Evolutionary conservation across 2,888 invertebrate species (phyloP), one percentile per base, ranked within the genome.

Genomic region (Gandaritis pyraliata): DNA sequence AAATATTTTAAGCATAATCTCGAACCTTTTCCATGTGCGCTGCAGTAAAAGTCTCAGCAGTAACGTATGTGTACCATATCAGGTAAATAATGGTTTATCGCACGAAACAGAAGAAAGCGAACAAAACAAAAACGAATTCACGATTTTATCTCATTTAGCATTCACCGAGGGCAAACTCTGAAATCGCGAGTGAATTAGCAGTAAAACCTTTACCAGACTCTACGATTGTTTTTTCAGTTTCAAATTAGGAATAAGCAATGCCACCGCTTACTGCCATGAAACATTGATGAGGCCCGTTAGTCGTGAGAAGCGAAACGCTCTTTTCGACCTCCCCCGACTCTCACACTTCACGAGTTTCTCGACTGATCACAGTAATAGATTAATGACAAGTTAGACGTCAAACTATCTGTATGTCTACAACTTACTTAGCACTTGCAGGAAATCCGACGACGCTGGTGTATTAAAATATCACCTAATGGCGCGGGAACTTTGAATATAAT

Each of bases 291-390:
- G 82, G 54, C 63, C 71, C 68, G 74, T 82, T 83, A 81, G 77
- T 76, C 77, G 73, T 62, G 71, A 52, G 41, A 43, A 10, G 38
- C 39, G 45, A 15, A 30, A 38, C 49, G 33, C 46, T 41, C n/a
- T n/a, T n/a, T n/a, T 39, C 52, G 23, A 33, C 48, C 43, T 45
- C 29, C 43, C 48, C 43, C 48, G 5, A 23, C 46, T 43, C 64
- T 57, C 45, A 66, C 65, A 71, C 72, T 56, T 58, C 53, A 49
- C 61, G 63, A 64, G 65, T 69, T 68, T 70, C 65, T 58, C 71
- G 72, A 81, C 83, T 86, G 87, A 89, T 90, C 86, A 85, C 77
- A 70, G 78, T 88, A 88, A 90, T 89, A 85, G 90, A 88, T 82
- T 83, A 86, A 86, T 85, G 82, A 87, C 85, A 86, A 87, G 82